Evolutionary conservation across 1,140 invertebrate genomes (phyloP), one percentile per base, ranked within the genome.

Genomic region (Colletes latitarsis): DNA sequence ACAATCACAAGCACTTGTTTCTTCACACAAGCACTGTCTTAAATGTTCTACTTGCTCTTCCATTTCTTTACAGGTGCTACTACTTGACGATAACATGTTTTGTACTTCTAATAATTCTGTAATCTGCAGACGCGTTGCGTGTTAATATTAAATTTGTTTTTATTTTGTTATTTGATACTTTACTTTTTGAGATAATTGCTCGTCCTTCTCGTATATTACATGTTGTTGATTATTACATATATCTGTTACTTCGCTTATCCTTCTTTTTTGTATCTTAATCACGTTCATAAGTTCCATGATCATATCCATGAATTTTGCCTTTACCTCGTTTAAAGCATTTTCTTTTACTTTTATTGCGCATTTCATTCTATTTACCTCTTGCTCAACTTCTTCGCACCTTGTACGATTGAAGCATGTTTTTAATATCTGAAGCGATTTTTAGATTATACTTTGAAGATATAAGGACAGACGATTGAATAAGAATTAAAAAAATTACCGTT

Each of bases 201-300:
- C 63, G 52, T 87, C 82, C 53, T 88, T 89, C 21, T 89, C 64
- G 2, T 79, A 69, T 6, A 84, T 62, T 2, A 52, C 15, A 39
- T 69, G 53, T 74, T 82, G 79, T 55, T 90, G 86, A 53, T 85
- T 74, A 43, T 81, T 83, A 69, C 86, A 88, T 52, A 86, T 64
- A 52, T 62, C 63, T 5, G 74, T 88, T 30, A 90, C 78, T 64
- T 90, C 85, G 55, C 53, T 73, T 81, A 89, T 83, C 53, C 77
- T 78, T 76, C 85, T 81, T 72, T 90, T 86, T 46, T 88, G 82
- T 57, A 84, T 75, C 67, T 88, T 86, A 15, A 82, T 76, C n/a
- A 88, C 64, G 62, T 82, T 87, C 19, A 81, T 82, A 17, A 90
- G 82, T 64, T 89, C 84, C 14, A 46, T 8, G 12, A 88, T 83